Evolutionary conservation across 2,113 vertebrate species (phyloP), one percentile per base, ranked within the genome.

Genomic region (Protobothrops flavoviridis): DNA sequence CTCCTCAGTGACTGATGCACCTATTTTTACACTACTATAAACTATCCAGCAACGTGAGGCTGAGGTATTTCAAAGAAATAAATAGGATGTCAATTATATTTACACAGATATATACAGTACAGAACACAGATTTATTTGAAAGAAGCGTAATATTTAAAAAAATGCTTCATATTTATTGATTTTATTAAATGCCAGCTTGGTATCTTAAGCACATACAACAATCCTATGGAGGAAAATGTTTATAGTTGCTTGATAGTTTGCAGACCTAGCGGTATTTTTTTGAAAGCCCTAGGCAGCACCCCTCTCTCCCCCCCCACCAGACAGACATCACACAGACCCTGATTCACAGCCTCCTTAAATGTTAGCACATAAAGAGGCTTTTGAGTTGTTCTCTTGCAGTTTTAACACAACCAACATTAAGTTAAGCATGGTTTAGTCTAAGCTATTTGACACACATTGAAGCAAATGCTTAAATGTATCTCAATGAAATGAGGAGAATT

Each of bases 191-290:
- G 55, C 88, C 81, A 20, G 33, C 56, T 17, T 26, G 85, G 17
- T 43, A 26, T 86, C 56, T 43, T 85, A 86, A 90, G 85, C 45
- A 15, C 86, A 59, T 85, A 29, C 8, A 17, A 26, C 85, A 90
- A 23, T 87, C 11, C 56, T 86, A 86, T n/a, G 90, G 55, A 86
- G 56, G 61, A 93, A 64, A 87, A 64, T 90, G 87, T 92, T 89
- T 81, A 74, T 56, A 55, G 81, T 20, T 86, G 26, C 33, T 92
- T 88, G 86, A 92, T 26, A 55, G 61, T 39, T 86, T 64, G 57
- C 89, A 87, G 89, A 21, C 57, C 7, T 48, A 64, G 29, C 39
- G 17, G 50, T 74, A 17, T 52, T 85, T 91, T 21, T 87, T n/a
- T 11, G n/a, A 39, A 74, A 53, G 55, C 55, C 24, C 20, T 13